A percentile compares a stretch with the other conserved stretches of the same genome.
Conservation (phyloP, 2,888 invertebrate species). For the Andricus quercusramuli region DNA sequence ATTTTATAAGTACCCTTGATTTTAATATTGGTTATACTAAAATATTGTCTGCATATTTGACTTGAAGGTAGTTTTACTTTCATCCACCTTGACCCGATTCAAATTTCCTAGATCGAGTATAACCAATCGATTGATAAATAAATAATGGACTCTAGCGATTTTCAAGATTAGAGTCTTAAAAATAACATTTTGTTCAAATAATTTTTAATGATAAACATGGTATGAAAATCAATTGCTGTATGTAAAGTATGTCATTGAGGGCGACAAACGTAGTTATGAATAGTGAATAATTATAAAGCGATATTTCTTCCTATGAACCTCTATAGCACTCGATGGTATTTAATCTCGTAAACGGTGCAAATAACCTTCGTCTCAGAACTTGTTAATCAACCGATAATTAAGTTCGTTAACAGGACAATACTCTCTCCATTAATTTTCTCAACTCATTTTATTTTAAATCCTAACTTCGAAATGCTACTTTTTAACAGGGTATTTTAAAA, state of each 20-base stretch:
- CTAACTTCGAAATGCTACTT: background rate
- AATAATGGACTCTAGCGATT: slow-evolving; percentile 1
- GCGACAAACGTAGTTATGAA: background rate
- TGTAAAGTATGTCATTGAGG: background rate
- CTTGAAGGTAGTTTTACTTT: slow-evolving; percentile 12
- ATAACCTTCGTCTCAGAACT: slow-evolving; percentile 29
- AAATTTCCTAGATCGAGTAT: slow-evolving; percentile 8
- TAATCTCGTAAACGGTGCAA: slow-evolving; percentile 15
- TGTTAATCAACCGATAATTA: slow-evolving; percentile 28
- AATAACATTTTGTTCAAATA: background rate
- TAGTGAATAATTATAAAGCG: background rate
- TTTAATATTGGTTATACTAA: background rate
- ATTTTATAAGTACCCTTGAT: slow-evolving; percentile 2
- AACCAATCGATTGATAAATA: slow-evolving; percentile 12
- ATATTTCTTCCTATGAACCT: background rate
- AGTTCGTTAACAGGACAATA: slow-evolving; percentile 24
- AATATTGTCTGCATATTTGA: background rate
- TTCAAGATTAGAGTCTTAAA: background rate
- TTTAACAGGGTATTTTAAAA: background rate
- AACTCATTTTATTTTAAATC: slow-evolving; percentile 8
- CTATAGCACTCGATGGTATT: background rate
- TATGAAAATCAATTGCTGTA: background rate
- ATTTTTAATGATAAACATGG: background rate
- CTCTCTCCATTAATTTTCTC: slow-evolving; percentile 4
- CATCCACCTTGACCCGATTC: slow-evolving; percentile 13